Evolutionary conservation across 2,888 invertebrate species (phyloP), one percentile per base, ranked within the genome.

Genomic region (Empis livida): DNA sequence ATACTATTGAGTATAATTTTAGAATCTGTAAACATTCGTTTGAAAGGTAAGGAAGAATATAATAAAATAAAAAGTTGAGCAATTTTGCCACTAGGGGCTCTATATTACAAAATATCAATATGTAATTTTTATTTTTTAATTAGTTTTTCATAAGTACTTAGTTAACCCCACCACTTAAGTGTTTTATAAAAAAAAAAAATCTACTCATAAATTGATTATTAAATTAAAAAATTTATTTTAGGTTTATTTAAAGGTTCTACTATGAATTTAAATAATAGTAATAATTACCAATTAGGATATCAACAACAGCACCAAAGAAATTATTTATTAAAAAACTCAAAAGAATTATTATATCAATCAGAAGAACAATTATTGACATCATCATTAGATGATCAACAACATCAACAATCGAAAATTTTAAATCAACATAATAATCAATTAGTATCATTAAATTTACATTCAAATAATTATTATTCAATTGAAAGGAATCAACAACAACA

Each of bases 231-330:
- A 68, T 64, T 67, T 67, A 50, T n/a, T n/a, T n/a, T 76, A 80
- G 89, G 89, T 66, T 76, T 89, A 60, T 79, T 87, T 66, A 88
- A 87, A 70, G 88, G 89, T 58, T 86, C 88, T 48, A 79, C 83
- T 50, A 79, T 82, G 62, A 78, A 79, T 55, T 71, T 80, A 60
- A 78, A 77, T 67, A 78, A 75, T 54, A 77, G 79, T 4, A 49
- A 52, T 45, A 45, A 49, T 11, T 42, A 30, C 8, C 38, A 38
- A 38, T 13, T 6, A 14, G 14, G 13, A 38, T 53, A 30, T 49
- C 46, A 38, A 43, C 45, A 5, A 61, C 65, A 61, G 60, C 64
- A 47, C 61, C 62, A 50, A 20, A 5, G 5, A 20, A 20, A 20
- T 20, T 20, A 20, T 20, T 20, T 5, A 20, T 5, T 5, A 20